Percentiles rank a stretch among this genome's conserved stretches.
Conservation (phyloP, 1,140 invertebrate genomes). For the Hycleus cichorii region DNA sequence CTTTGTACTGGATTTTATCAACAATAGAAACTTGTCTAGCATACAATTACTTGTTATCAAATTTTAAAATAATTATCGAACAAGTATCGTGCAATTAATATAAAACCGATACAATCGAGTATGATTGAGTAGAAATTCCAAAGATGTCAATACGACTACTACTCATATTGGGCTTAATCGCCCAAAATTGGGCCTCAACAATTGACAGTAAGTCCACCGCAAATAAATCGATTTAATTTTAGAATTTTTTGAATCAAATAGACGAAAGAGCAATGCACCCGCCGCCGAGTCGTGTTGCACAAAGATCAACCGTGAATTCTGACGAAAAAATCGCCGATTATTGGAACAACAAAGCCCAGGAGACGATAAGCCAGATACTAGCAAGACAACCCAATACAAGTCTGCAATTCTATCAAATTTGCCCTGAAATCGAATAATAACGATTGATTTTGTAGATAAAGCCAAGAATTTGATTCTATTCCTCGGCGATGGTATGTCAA, state of each 20-base stretch:
- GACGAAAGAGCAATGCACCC: background rate
- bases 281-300: background rate
- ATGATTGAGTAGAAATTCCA: background rate
- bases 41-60: too few relatives aligned
- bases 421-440: background rate
- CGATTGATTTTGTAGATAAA: conserved; percentile 21
- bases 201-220: background rate
- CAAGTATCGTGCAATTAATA: too few relatives aligned
- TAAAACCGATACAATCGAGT: too few relatives aligned
- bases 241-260: background rate
- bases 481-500: conserved; percentile 74
- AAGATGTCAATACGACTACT: background rate
- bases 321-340: background rate
- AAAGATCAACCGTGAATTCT: background rate
- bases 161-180: too few relatives aligned
- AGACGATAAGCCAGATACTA: background rate
- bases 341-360: background rate
- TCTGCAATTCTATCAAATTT: background rate
- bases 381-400: background rate
- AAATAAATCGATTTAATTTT: background rate
- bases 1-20: too few relatives aligned
- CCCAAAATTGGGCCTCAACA: background rate
- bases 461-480: conserved; percentile 75
- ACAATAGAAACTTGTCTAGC: too few relatives aligned
- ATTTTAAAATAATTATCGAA: too few relatives aligned